Evolutionary conservation across 2,113 vertebrate genomes (phyloP).

Genomic region (Osmerus eperlanus): DNA sequence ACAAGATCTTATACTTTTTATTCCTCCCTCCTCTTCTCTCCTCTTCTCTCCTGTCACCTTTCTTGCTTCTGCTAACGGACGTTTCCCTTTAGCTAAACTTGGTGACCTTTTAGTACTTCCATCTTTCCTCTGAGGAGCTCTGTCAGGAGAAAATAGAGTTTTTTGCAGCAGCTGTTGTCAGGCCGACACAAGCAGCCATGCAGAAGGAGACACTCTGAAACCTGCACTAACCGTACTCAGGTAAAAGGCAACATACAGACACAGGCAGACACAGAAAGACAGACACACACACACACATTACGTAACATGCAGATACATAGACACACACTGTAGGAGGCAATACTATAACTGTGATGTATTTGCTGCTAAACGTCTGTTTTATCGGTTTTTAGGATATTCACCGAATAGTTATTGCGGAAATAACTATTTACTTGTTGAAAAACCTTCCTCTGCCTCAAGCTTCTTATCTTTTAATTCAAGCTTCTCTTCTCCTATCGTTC

Average conservation of each 20-base stretch:
- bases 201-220: not conserved
- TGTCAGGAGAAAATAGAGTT: not conserved
- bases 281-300: not conserved
- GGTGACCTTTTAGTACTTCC: slow-evolving; percentile 2
- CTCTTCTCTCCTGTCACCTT: too few species aligned
- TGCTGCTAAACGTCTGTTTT: too few species aligned
- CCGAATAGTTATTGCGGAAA: not conserved
- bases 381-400: too few species aligned
- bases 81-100: too few species aligned
- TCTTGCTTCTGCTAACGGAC: too few species aligned
- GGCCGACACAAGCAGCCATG: not conserved
- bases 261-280: not conserved
- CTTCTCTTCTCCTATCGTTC: not conserved
- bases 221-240: not conserved
- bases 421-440: not conserved
- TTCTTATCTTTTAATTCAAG: slow-evolving; percentile 52
- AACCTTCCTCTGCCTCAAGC: not conserved
- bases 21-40: too few species aligned
- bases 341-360: too few species aligned
- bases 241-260: not conserved
- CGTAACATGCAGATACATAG: not conserved
- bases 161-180: not conserved
- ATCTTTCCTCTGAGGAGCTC: not conserved
- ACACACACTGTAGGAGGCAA: not conserved
- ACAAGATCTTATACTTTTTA: too few species aligned